Percentiles rank a stretch among this genome's conserved stretches.
Conservation (phyloP, 2,113 vertebrate genomes). For the Zosterops lateralis region DNA sequence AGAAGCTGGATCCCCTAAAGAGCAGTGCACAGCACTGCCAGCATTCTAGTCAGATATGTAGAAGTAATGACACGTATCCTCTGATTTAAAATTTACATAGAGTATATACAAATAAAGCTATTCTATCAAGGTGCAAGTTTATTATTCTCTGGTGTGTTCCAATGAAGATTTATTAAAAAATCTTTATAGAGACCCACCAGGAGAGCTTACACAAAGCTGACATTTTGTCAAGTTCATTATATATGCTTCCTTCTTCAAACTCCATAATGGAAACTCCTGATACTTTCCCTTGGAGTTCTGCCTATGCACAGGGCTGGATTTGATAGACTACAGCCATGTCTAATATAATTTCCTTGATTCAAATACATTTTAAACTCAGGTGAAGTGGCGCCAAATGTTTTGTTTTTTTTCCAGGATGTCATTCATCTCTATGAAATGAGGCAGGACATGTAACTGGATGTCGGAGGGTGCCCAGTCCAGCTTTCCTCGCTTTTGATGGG, state of each 20-base stretch:
- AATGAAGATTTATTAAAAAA: slow-evolving; percentile 18
- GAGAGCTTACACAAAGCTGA: neutral
- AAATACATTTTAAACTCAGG: neutral
- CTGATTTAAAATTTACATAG: slow-evolving; percentile 46
- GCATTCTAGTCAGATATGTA: slow-evolving; percentile 10
- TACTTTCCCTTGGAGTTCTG: slow-evolving; percentile 11
- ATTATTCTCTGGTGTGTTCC: slow-evolving; percentile 39
- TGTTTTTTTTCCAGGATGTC: neutral
- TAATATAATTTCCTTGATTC: slow-evolving; percentile 13
- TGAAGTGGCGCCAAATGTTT: slow-evolving; percentile 3
- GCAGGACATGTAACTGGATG: neutral
- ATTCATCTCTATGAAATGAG: slow-evolving; percentile 5
- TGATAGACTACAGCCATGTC: neutral
- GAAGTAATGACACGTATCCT: slow-evolving; percentile 20
- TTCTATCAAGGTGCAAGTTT: slow-evolving; percentile 65
- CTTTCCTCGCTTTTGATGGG: neutral
- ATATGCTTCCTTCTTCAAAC: neutral
- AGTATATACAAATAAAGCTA: slow-evolving; percentile 67
- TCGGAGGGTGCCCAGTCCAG: neutral
- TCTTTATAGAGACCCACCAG: slow-evolving; percentile 15
- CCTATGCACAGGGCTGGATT: neutral
- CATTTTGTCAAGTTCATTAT: neutral
- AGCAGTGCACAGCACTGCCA: slow-evolving; percentile 55
- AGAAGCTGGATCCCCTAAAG: slow-evolving; percentile 20
- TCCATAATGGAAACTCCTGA: neutral